phyloP scores from a whole-genome alignment of 2,888 invertebrate genomes.

The Serripes groenlandicus region DNA sequence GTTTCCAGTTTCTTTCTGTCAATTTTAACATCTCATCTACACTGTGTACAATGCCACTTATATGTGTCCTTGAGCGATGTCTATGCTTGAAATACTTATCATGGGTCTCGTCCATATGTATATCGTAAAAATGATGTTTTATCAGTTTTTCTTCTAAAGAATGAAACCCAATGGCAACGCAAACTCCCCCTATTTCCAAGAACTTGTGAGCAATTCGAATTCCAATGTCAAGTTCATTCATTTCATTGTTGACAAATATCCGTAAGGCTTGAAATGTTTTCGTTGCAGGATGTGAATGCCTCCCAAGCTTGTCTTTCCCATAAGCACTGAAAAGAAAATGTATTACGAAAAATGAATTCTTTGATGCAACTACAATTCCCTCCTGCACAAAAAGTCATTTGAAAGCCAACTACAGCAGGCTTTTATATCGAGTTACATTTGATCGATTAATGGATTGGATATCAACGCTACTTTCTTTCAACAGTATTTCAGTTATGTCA shows the following conservation, averaged over 20 bases:
- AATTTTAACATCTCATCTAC: slow-evolving; percentile 89
- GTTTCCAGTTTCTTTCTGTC: slow-evolving; percentile 91
- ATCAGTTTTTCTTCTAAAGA: slow-evolving; percentile 97
- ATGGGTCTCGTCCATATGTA: slow-evolving; percentile 77
- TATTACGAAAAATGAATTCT: no score
- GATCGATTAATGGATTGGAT: no score
- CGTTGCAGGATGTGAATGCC: slow-evolving; percentile 92
- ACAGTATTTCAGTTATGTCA: no score
- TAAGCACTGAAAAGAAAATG: slow-evolving; percentile 36
- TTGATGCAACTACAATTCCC: no score
- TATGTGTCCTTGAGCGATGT: slow-evolving; percentile 86
- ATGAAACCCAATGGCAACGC: slow-evolving; percentile 96
- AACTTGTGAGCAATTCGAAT: slow-evolving; percentile 91
- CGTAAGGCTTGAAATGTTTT: slow-evolving; percentile 97
- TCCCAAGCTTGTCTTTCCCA: slow-evolving; percentile 45
- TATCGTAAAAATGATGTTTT: slow-evolving; percentile 92
- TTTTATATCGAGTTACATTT: no score
- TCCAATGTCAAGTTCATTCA: slow-evolving; percentile 97
- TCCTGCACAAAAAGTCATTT: no score
- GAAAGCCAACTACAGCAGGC: no score
- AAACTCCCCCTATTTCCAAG: slow-evolving; percentile 92
- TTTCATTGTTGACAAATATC: slow-evolving; percentile 98
- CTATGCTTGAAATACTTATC: slow-evolving; percentile 64
- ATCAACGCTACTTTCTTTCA: no score
- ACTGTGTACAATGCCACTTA: slow-evolving; percentile 88